These are phyloP conservation scores for Tiphia femorata DNA, from an alignment of 2,888 invertebrate genomes.

Conservation along the genomic window DNA sequence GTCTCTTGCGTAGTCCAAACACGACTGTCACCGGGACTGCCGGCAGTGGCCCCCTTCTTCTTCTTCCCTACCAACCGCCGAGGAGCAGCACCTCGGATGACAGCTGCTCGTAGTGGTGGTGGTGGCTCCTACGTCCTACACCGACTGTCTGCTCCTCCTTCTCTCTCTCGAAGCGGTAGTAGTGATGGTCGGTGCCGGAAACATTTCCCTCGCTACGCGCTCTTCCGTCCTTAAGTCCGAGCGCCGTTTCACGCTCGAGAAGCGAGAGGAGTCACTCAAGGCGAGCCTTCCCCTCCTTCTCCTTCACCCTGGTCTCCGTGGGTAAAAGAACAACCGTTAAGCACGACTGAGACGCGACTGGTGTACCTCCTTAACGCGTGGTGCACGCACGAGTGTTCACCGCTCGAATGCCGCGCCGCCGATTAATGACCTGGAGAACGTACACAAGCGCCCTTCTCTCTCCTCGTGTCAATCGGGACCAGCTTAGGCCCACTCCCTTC, in stretches of 20 bases:
- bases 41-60: too few species aligned
- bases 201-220: conserved; percentile 15
- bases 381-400: conserved; percentile 34
- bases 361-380: conserved; percentile 26
- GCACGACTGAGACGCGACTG: conserved; percentile 28
- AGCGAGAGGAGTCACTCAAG: conserved; percentile 22
- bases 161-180: not conserved
- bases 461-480: not conserved
- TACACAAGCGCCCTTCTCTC: conserved; percentile 32
- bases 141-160: conserved; percentile 2
- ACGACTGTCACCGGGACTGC: too few species aligned
- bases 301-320: conserved; percentile 25
- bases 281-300: conserved; percentile 31
- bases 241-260: conserved; percentile 34
- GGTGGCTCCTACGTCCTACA: too few species aligned
- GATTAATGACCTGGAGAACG: conserved; percentile 46
- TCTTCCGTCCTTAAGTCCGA: conserved; percentile 19
- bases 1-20: too few species aligned
- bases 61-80: too few species aligned
- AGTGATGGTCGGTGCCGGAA: conserved; percentile 26
- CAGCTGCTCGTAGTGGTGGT: too few species aligned
- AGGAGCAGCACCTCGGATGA: too few species aligned
- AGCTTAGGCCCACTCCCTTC: not conserved
- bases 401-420: conserved; percentile 25
- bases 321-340: conserved; percentile 45